Evolutionary conservation across 2,888 invertebrate genomes (phyloP), one percentile per base, ranked within the genome.

Genomic region (Philaethria dido): DNA sequence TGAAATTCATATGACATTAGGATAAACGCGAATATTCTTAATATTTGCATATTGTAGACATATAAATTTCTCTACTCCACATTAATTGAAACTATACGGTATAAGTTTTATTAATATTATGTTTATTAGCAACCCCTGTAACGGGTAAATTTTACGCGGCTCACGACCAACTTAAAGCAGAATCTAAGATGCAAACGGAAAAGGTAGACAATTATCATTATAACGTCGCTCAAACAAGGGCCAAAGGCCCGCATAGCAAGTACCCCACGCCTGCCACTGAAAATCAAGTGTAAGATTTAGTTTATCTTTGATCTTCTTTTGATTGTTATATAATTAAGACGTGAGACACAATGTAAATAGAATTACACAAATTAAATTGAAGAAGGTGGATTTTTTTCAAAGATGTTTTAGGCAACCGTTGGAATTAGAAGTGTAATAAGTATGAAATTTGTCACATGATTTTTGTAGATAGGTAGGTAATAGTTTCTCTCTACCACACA

Each of bases 101-200:
- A n/a, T n/a, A n/a, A n/a, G n/a, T 29, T 29, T 29, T 39, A 13
- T 39, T 39, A 39, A 13, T 2, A 39, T 52, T 55, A 42, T 57
- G 25, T 55, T 64, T 64, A 33, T 29, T 61, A 78, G 77, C 75
- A 11, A 73, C 74, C n/a, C 92, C 92, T 0, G 88, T 92, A 1
- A 82, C 91, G 0, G 84, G 86, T 5, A 92, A 92, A 74, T 92
- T 92, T 77, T 91, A 91, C 76, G 90, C 92, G 0, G 75, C 82
- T 1, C 91, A 92, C 71, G 91, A 91, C 68, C 86, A 87, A 72
- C 68, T 85, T 8, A 79, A 69, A 13, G 74, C 77, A 0, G 89
- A 87, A 69, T 78, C 85, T 0, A 69, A 73, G 13, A 87, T 88
- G 63, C 79, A 89, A 71, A 80, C 75, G 1, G 74, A 77, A 67